Evolutionary conservation across 2,888 invertebrate genomes (phyloP).

Genomic region (Rotaria macrura): DNA sequence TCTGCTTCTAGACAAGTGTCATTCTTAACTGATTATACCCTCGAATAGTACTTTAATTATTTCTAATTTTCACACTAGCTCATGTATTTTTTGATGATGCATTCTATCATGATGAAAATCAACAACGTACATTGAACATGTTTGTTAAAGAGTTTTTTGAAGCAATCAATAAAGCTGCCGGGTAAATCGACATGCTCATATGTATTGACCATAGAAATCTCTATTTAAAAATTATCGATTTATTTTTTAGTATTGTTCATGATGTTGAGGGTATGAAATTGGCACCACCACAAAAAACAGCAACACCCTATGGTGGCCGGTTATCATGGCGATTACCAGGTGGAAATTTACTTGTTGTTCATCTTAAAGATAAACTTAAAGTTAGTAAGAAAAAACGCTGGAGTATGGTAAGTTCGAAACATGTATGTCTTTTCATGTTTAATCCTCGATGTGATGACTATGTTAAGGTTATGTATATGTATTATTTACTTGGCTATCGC

Average conservation of each 20-base stretch:
- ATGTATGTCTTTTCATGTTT: neutral
- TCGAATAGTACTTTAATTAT: neutral
- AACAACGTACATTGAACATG: constrained; percentile 40
- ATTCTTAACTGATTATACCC: no score
- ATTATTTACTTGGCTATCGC: constrained; percentile 33
- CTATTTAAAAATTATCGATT: neutral
- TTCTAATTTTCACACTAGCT: neutral
- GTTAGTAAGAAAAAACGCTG: constrained; percentile 95
- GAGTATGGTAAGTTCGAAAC: constrained; percentile 46
- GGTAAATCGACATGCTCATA: constrained; percentile 27
- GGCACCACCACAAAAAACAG: constrained; percentile 77
- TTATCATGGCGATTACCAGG: constrained; percentile 89
- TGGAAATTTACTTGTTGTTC: constrained; percentile 89
- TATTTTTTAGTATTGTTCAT: constrained; percentile 46
- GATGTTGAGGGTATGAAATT: constrained; percentile 83
- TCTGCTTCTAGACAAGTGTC: no score
- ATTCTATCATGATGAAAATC: constrained; percentile 56
- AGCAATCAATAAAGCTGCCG: constrained; percentile 43
- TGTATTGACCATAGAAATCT: neutral
- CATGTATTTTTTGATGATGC: constrained; percentile 78
- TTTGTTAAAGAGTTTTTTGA: constrained; percentile 43
- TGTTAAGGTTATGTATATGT: constrained; percentile 30
- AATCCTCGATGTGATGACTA: neutral
- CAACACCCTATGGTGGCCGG: constrained; percentile 92
- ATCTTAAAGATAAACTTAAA: constrained; percentile 89